Conservation (phyloP, 1,140 invertebrate genomes). For the Pseudoatta argentina region DNA sequence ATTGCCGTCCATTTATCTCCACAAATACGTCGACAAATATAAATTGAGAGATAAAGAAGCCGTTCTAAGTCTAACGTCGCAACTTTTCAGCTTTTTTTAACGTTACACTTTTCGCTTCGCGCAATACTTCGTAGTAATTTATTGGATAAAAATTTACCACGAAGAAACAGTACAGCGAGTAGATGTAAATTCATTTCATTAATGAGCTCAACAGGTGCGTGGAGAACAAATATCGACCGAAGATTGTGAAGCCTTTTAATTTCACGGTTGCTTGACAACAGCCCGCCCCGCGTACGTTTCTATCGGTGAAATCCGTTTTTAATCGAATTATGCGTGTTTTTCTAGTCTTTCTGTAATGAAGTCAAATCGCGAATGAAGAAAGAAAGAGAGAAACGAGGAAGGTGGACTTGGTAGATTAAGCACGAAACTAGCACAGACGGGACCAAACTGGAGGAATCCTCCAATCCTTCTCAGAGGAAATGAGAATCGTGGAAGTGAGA, state of each 20-base stretch:
- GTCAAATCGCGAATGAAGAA: slow-evolving; percentile 25
- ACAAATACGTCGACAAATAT: neutral
- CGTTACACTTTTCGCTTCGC: too few relatives aligned
- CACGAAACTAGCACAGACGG: neutral
- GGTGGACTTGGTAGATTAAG: neutral
- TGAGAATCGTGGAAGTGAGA: neutral
- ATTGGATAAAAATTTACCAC: neutral
- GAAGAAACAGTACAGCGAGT: neutral
- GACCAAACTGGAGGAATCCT: slow-evolving; percentile 2
- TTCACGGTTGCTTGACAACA: neutral
- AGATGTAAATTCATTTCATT: slow-evolving; percentile 34
- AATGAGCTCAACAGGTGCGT: slow-evolving; percentile 57
- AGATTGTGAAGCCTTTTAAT: slow-evolving; percentile 37
- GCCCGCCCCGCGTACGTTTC: neutral
- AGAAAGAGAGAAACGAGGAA: neutral
- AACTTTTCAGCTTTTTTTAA: neutral
- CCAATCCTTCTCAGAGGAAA: slow-evolving; percentile 5
- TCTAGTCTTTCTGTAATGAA: neutral
- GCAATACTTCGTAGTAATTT: neutral
- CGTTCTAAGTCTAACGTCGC: neutral
- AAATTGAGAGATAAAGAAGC: neutral
- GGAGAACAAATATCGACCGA: slow-evolving; percentile 1
- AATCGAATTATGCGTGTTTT: slow-evolving; percentile 6
- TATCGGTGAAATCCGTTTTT: neutral
- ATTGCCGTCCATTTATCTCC: neutral